These are phyloP conservation scores for Sebastes nivosus DNA, from an alignment of 2,797 vertebrate species.

Conservation along the genomic window DNA sequence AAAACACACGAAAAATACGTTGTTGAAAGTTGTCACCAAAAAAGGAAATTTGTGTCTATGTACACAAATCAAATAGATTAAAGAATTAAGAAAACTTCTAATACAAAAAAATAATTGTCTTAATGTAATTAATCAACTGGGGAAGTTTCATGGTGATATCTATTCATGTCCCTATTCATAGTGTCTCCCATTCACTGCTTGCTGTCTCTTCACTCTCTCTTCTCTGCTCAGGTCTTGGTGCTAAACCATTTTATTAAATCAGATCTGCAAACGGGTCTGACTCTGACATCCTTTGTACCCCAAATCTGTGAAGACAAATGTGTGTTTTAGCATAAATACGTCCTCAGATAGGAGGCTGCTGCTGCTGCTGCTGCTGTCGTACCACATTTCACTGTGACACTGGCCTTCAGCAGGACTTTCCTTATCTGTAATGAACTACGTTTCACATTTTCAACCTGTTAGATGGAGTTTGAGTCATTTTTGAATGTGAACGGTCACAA, in stretches of 20 bases:
- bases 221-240: neutral
- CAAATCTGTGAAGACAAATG: neutral
- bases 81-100: too few relatives aligned
- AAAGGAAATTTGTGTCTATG: too few relatives aligned
- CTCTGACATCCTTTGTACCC: neutral
- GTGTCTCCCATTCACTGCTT: neutral
- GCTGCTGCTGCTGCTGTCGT: neutral
- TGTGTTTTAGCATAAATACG: neutral
- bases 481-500: neutral
- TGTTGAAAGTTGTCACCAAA: too few relatives aligned
- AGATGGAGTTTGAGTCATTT: neutral
- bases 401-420: neutral
- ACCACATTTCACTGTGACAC: neutral
- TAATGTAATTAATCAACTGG: too few relatives aligned
- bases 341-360: neutral
- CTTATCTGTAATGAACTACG: conserved; percentile 15
- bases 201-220: neutral
- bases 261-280: neutral
- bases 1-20: too few relatives aligned
- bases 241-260: neutral
- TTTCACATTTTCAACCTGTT: conserved; percentile 3
- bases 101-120: too few relatives aligned
- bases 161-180: too few relatives aligned
- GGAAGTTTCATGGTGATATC: too few relatives aligned
- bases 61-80: too few relatives aligned